Conservation (phyloP, 2,888 invertebrate species). For the Tillus elongatus region DNA sequence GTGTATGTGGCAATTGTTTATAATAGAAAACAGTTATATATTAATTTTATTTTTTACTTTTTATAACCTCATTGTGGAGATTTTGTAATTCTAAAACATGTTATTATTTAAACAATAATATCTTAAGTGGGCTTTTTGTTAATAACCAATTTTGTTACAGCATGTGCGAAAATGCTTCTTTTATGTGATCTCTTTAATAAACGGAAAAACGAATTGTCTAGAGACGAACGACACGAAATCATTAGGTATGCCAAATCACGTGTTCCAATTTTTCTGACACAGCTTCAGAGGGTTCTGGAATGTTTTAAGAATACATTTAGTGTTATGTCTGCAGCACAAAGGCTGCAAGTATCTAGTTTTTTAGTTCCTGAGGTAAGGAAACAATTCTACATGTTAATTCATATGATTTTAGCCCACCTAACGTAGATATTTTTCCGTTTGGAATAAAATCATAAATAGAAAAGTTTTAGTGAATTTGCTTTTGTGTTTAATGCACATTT, state of each 20-base stretch:
- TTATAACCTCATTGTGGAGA: too few relatives aligned
- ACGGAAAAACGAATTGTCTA: conserved; percentile 51
- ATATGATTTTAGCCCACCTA: background rate
- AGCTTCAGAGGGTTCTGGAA: conserved; percentile 51
- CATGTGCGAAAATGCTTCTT: conserved; percentile 47
- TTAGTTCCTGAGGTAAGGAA: conserved; percentile 56
- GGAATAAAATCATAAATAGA: too few relatives aligned
- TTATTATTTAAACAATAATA: too few relatives aligned
- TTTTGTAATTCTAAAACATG: too few relatives aligned
- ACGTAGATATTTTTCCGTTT: too few relatives aligned
- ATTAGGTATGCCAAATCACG: conserved; percentile 57
- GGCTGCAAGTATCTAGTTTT: conserved; percentile 54
- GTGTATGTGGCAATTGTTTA: too few relatives aligned
- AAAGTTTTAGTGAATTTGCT: too few relatives aligned
- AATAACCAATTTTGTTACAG: conserved; percentile 31
- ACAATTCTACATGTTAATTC: background rate
- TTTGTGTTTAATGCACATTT: too few relatives aligned
- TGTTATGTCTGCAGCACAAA: conserved; percentile 48
- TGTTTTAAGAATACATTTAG: conserved; percentile 52
- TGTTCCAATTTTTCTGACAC: conserved; percentile 56
- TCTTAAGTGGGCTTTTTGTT: background rate
- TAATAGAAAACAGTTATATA: too few relatives aligned
- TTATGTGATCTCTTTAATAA: conserved; percentile 58
- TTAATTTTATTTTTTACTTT: too few relatives aligned
- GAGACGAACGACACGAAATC: conserved; percentile 57